phyloP scores from a whole-genome alignment of 2,113 vertebrate genomes.

The Chamaea fasciata region DNA sequence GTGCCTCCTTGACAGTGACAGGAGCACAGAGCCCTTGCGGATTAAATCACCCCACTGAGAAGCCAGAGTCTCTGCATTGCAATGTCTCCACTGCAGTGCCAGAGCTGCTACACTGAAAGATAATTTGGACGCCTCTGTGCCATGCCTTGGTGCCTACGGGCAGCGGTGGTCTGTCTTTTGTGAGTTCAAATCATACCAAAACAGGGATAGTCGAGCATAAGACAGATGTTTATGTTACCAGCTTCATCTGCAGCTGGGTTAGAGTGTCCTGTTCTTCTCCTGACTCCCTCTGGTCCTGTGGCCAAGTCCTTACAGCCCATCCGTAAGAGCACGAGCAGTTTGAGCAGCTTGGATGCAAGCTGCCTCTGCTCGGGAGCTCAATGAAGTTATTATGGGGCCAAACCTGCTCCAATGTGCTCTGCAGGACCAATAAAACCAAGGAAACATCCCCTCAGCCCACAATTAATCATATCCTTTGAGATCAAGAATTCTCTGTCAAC shows the following conservation, averaged over 20 bases:
- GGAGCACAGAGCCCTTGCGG: not conserved
- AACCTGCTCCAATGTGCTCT: not conserved
- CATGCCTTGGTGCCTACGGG: not conserved
- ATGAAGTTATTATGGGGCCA: not conserved
- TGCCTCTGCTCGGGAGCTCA: not conserved
- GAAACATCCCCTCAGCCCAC: not conserved
- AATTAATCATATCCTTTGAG: not conserved
- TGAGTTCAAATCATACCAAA: not conserved
- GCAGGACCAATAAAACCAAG: not conserved
- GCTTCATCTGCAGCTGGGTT: not conserved
- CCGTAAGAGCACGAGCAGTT: fast-evolving
- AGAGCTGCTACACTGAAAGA: fast-evolving
- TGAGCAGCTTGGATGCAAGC: not conserved
- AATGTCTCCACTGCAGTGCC: not conserved
- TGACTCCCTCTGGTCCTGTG: not conserved
- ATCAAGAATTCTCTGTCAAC: not conserved
- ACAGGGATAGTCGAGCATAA: not conserved
- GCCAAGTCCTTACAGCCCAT: not conserved
- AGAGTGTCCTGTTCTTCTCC: not conserved
- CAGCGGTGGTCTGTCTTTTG: not conserved
- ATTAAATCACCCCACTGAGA: not conserved
- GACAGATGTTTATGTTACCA: not conserved
- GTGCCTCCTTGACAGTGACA: not conserved
- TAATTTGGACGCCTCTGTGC: not conserved
- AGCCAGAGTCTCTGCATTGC: not conserved